phyloP scores from a whole-genome alignment of 1,140 invertebrate genomes.

The Pachypeltis micranthus region DNA sequence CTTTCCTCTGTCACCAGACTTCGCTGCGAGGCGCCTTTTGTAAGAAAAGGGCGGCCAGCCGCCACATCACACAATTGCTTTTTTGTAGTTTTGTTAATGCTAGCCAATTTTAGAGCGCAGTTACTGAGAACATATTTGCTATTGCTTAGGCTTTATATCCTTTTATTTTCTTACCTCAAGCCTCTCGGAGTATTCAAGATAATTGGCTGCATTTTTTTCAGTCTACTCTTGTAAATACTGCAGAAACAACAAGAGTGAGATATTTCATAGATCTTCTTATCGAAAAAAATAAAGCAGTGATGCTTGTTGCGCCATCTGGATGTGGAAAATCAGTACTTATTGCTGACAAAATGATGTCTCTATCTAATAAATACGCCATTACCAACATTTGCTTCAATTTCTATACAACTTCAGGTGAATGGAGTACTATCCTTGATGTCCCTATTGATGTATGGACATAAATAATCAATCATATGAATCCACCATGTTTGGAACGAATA shows the following conservation, averaged over 20 bases:
- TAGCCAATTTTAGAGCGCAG: too few species aligned
- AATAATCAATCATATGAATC: too few species aligned
- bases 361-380: constrained; percentile 67
- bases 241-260: constrained; percentile 75
- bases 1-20: too few species aligned
- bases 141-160: neutral
- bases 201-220: constrained; percentile 43
- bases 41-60: too few species aligned
- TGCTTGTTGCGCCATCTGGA: constrained; percentile 81
- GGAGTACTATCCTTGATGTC: too few species aligned
- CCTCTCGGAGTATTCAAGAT: neutral
- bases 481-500: too few species aligned
- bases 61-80: too few species aligned
- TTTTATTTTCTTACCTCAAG: too few species aligned
- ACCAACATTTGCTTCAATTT: constrained; percentile 90
- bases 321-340: constrained; percentile 79
- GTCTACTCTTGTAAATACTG: constrained; percentile 71
- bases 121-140: too few species aligned
- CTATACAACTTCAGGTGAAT: constrained; percentile 77
- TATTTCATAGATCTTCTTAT: constrained; percentile 85
- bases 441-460: too few species aligned
- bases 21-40: too few species aligned
- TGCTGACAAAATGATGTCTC: constrained; percentile 61
- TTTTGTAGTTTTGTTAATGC: too few species aligned
- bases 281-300: constrained; percentile 65